phyloP scores from a whole-genome alignment of 2,113 vertebrate genomes.

The Coreoperca whiteheadi region DNA sequence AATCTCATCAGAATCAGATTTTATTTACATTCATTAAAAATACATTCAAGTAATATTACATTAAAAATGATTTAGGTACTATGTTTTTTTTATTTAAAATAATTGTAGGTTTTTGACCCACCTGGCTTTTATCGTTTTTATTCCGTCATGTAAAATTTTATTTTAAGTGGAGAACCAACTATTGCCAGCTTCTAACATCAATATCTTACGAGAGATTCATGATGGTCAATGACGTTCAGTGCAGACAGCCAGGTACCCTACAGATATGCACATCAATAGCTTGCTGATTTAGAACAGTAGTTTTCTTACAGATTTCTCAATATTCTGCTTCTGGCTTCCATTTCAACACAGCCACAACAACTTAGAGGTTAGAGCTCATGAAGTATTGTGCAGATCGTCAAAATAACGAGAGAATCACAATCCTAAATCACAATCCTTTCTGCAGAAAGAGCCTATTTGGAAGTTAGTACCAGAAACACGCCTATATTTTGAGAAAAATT shows the following conservation, averaged over 20 bases:
- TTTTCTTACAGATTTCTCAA: not conserved
- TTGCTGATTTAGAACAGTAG: not conserved
- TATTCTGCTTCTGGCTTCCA: not conserved
- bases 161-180: not conserved
- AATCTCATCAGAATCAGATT: not conserved
- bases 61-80: not conserved
- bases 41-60: not conserved
- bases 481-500: constrained; percentile 2
- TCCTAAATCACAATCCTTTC: not conserved
- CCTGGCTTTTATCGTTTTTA: not conserved
- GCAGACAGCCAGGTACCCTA: not conserved
- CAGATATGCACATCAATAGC: not conserved
- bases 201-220: not conserved
- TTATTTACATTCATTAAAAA: not conserved
- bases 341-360: not conserved
- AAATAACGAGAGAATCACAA: not conserved
- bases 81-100: not conserved
- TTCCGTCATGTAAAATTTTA: not conserved
- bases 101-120: not conserved
- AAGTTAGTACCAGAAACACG: not conserved
- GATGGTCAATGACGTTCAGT: not conserved
- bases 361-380: not conserved
- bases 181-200: not conserved
- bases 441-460: not conserved
- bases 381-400: not conserved